Percentiles rank a stretch among this genome's conserved stretches.
These are phyloP conservation scores for Drosophila rubida DNA, from an alignment of 2,888 invertebrate genomes.

Conservation along the genomic window DNA sequence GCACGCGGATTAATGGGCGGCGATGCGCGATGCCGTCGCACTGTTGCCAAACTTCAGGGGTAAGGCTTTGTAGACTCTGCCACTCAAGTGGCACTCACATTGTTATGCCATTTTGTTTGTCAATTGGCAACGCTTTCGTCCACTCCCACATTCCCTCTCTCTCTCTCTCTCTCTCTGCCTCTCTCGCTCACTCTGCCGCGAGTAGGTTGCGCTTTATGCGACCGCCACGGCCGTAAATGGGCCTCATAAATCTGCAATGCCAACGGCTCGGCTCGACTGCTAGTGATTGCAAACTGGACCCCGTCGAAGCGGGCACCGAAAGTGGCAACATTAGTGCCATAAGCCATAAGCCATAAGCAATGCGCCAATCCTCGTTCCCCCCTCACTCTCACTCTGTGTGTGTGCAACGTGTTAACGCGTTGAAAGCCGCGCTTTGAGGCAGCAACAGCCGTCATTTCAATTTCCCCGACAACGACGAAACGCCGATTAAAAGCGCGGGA, in stretches of 20 bases:
- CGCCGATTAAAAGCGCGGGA: constrained; percentile 33
- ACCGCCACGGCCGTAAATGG: constrained; percentile 57
- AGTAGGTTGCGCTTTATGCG: constrained; percentile 31
- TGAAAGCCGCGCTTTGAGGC: constrained; percentile 71
- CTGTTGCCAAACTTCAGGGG: not conserved
- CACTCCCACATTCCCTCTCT: not conserved
- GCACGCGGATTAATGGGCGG: too few relatives aligned
- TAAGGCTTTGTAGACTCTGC: constrained; percentile 20
- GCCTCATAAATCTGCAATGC: constrained; percentile 52
- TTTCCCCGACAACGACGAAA: constrained; percentile 55
- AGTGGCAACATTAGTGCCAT: constrained; percentile 73
- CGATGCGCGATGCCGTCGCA: too few relatives aligned
- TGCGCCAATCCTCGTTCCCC: not conserved
- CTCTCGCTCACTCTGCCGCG: not conserved
- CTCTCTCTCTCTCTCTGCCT: not conserved
- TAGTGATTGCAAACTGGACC: constrained; percentile 64
- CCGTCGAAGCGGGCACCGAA: constrained; percentile 55
- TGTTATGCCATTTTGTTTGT: constrained; percentile 58
- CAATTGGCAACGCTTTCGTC: constrained; percentile 49
- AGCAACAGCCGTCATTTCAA: constrained; percentile 50
- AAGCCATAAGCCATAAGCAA: constrained; percentile 60
- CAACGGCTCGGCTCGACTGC: constrained; percentile 56
- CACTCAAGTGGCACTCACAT: constrained; percentile 34
- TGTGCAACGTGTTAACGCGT: constrained; percentile 65
- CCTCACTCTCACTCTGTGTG: not conserved